These are phyloP conservation scores for Trichechus manatus DNA, from an alignment of 2,113 vertebrate genomes.

Conservation along the genomic window DNA sequence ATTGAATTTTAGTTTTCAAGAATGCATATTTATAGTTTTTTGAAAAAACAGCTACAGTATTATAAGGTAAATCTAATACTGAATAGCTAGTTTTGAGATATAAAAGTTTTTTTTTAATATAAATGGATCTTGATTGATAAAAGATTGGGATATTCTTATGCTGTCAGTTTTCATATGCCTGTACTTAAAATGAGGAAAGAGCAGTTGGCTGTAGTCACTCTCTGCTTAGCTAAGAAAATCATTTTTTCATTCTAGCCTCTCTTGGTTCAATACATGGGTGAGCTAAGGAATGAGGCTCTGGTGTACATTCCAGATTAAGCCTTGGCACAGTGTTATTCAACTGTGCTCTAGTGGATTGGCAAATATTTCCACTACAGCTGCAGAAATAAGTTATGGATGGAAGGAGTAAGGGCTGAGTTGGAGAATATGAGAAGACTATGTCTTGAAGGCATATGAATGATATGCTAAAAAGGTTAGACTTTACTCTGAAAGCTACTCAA, in stretches of 20 bases:
- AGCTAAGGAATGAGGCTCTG: background rate
- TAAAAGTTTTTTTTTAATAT: background rate
- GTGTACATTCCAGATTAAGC: background rate
- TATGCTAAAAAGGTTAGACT: background rate
- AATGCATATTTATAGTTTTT: background rate
- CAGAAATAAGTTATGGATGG: background rate
- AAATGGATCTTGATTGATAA: background rate
- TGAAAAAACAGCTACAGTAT: background rate
- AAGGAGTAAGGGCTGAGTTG: background rate
- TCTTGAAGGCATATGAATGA: background rate
- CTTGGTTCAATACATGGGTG: background rate
- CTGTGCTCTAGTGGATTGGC: background rate
- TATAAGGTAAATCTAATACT: background rate
- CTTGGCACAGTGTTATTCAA: background rate
- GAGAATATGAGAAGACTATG: background rate
- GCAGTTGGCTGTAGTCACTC: background rate
- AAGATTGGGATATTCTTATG: background rate
- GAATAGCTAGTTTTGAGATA: background rate
- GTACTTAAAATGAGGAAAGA: background rate
- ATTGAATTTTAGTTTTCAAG: background rate
- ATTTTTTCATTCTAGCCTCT: background rate
- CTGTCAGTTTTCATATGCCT: background rate
- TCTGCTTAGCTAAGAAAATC: background rate
- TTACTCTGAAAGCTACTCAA: background rate
- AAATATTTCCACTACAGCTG: background rate